Evolutionary conservation across 2,888 invertebrate genomes (phyloP), one percentile per base, ranked within the genome.

Genomic region (Microplitis deprimator): DNA sequence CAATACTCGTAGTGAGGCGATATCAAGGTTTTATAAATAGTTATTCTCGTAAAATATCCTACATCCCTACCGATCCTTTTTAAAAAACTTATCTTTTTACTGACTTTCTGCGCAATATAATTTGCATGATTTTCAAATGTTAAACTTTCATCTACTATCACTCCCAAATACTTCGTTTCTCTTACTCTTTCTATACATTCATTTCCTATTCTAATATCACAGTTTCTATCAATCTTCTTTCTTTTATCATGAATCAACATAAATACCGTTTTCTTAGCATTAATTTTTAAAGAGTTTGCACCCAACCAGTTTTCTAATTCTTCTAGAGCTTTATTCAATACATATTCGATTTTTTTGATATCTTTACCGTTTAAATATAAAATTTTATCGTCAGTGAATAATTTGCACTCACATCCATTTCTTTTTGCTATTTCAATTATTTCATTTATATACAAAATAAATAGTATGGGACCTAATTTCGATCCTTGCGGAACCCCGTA

Each of bases 1-100:
- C 77, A 80, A 10, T 79, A 76, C 16, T 79, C 79, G 16, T 75
- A 80, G n/a, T 77, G 76, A 0, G 72, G 77, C 8, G 76, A 79
- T n/a, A 80, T 80, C 7, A 81, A 80, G 16, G 78, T 13, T 16
- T 80, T 79, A 60, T 81, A 79, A 5, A 81, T 29, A 0, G 40
- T 67, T 5, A 69, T 70, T 76, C 71, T 71, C 5, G 70, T 79
- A 5, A 76, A 78, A 0, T 38, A 1, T 5, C 78, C 69, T 68
- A 80, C 0, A 29, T 39, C 13, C 8, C 10, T 62, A 5, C 70
- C 73, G 50, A 80, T 74, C 60, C 79, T 79, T 62, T 74, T 80
- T 8, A 79, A 40, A 39, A 80, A 78, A 10, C 73, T 73, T 0
- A 60, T 70, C 71, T 77, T 81, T 17, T 81, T 77, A 1, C 74